These are phyloP conservation scores for Zaprionus africanus DNA, from an alignment of 1,140 invertebrate species.

Conservation along the genomic window DNA sequence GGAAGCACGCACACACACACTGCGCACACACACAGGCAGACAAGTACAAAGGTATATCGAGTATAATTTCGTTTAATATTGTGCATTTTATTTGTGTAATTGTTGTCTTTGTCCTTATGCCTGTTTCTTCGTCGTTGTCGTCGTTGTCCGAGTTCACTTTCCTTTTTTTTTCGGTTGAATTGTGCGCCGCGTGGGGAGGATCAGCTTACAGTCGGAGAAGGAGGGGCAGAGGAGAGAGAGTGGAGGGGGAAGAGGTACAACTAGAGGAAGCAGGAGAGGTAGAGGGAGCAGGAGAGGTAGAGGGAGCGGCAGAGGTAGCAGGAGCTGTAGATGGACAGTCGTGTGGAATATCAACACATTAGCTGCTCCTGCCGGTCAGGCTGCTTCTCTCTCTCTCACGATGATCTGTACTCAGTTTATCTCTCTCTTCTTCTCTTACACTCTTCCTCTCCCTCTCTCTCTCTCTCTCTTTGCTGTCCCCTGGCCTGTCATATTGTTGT, in stretches of 20 bases:
- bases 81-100: slow-evolving; percentile 82
- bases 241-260: background rate
- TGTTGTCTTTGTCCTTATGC: slow-evolving; percentile 58
- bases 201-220: slow-evolving; percentile 58
- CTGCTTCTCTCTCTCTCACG: background rate
- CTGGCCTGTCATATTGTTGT: slow-evolving; percentile 66
- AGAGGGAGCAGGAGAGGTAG: background rate
- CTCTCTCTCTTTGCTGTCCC: slow-evolving; percentile 5
- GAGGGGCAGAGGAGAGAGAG: slow-evolving; percentile 7
- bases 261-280: too few relatives aligned
- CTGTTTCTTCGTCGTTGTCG: slow-evolving; percentile 17
- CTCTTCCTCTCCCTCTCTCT: background rate
- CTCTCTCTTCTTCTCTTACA: background rate
- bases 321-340: slow-evolving; percentile 32
- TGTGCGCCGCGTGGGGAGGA: slow-evolving; percentile 49
- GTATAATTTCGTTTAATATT: slow-evolving; percentile 83
- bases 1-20: slow-evolving; percentile 24
- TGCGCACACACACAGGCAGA: background rate
- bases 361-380: background rate
- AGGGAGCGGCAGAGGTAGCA: slow-evolving; percentile 4
- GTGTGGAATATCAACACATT: slow-evolving; percentile 60
- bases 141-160: slow-evolving; percentile 55
- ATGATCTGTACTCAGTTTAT: background rate
- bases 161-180: slow-evolving; percentile 59
- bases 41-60: slow-evolving; percentile 27